Conservation (phyloP, 2,888 invertebrate genomes). For the Oscheius myriophilus region DNA sequence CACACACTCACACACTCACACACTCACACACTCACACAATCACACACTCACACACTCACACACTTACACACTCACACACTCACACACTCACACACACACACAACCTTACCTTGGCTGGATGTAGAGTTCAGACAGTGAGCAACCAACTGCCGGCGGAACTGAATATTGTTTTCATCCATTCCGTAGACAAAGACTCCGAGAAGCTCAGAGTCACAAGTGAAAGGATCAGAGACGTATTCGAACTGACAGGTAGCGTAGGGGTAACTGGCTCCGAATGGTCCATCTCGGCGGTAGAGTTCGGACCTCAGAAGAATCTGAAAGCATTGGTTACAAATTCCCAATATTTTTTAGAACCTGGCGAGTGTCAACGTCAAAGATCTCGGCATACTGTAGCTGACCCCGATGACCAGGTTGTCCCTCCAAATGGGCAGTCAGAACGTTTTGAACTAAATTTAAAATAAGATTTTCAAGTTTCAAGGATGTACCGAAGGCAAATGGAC, state of each 20-base stretch:
- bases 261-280: slow-evolving; percentile 3
- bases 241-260: slow-evolving; percentile 45
- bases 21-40: too few relatives aligned
- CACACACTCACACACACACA: too few relatives aligned
- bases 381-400: slow-evolving; percentile 48
- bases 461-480: neutral
- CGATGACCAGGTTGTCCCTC: slow-evolving; percentile 34
- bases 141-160: slow-evolving; percentile 47
- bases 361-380: slow-evolving; percentile 44
- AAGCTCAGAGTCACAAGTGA: slow-evolving; percentile 53
- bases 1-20: too few relatives aligned
- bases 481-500: slow-evolving; percentile 32
- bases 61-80: too few relatives aligned
- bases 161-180: slow-evolving; percentile 45
- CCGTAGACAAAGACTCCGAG: slow-evolving; percentile 50
- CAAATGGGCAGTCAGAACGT: slow-evolving; percentile 42
- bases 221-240: slow-evolving; percentile 58
- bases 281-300: slow-evolving; percentile 38
- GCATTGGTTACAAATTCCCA: neutral
- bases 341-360: neutral
- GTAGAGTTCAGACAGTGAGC: slow-evolving; percentile 32
- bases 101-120: too few relatives aligned
- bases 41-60: too few relatives aligned
- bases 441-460: slow-evolving; percentile 3
- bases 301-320: slow-evolving; percentile 45